Evolutionary conservation across 2,113 vertebrate species (phyloP), one percentile per base, ranked within the genome.

Genomic region (Gallinago media): DNA sequence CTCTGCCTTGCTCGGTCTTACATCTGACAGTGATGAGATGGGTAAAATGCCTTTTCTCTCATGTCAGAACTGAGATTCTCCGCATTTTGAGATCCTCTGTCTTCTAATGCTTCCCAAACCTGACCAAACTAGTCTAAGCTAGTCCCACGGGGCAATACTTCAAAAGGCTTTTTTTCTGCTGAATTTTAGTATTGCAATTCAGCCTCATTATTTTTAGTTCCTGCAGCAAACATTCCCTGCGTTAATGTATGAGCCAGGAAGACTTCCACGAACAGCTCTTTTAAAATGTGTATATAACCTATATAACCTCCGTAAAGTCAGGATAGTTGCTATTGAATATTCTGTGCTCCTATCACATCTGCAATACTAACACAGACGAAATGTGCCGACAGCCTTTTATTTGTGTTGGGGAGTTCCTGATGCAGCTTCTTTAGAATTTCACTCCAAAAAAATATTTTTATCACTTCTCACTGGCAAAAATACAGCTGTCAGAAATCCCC

Each of bases 111-210:
- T 94, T 92, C 40, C 47, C 44, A 91, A 81, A 96, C 66, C 84
- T 78, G 68, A 71, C 49, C 61, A 71, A 85, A 96, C 96, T 89
- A 75, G 96, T 91, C 87, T 89, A 82, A 89, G 23, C 66, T 59
- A 91, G 75, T 91, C 80, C 73, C 68, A 89, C 73, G n/a, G 52
- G 80, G 93, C 73, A 94, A 89, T 50, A 89, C 77, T 94, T 96
- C 86, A 96, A 95, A 89, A 91, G 44, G 21, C 5, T 12, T 91
- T 79, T 92, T 92, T 84, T 61, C 50, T 56, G 42, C 62, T 75
- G 89, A 46, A 84, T 78, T 90, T 96, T 85, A 72, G 56, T 56
- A 87, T 52, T 89, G 71, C 34, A 80, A 85, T 95, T 95, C 85
- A 72, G 34, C 27, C 32, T 95, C n/a, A 68, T 94, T 89, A 81